Evolutionary conservation across 2,888 invertebrate species (phyloP), one percentile per base, ranked within the genome.

Genomic region (Drosophila fungiperda): DNA sequence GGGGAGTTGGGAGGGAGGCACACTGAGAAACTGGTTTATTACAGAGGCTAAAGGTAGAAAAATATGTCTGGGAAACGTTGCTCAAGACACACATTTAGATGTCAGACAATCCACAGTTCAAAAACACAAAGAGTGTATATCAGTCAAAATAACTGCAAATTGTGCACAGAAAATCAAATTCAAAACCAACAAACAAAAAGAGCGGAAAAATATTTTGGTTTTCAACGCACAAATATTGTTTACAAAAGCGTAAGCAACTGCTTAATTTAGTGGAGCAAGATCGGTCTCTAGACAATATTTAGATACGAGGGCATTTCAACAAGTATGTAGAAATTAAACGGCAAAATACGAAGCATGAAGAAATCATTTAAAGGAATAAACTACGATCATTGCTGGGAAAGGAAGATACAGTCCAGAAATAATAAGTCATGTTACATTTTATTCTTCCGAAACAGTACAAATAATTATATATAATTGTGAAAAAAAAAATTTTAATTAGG

Each of bases 1-100:
- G 23, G 8, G 23, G 23, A 45, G 15, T 40, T 40, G 9, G n/a
- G 17, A n/a, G 40, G 8, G 15, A 45, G 12, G 15, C 23, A 40
- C 9, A 35, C 17, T 1, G 40, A 54, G 54, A 74, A 80, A 88
- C 84, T 78, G 81, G 87, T 85, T 85, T 79, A 54, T 55, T 35
- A 20, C 61, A 58, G 29, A 12, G 45, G 42, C 49, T 50, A 8
- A 55, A 55, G 63, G 64, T 35, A 54, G 35, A 65, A 65, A 64
- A 61, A n/a, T 29, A 5, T 67, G 62, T 67, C 57, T 64, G 62
- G 52, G 38, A 73, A 73, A 38, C 57, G 23, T 40, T 64, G 32
- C 36, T 35, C 29, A 20, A 38, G 26, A 50, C 33, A 50, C n/a
- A 42, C 35, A 49, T 29, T 35, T 63, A 40, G 48, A 58, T n/a